These are phyloP conservation scores for Pseudoips prasinana DNA, from an alignment of 2,888 invertebrate genomes.

Conservation along the genomic window DNA sequence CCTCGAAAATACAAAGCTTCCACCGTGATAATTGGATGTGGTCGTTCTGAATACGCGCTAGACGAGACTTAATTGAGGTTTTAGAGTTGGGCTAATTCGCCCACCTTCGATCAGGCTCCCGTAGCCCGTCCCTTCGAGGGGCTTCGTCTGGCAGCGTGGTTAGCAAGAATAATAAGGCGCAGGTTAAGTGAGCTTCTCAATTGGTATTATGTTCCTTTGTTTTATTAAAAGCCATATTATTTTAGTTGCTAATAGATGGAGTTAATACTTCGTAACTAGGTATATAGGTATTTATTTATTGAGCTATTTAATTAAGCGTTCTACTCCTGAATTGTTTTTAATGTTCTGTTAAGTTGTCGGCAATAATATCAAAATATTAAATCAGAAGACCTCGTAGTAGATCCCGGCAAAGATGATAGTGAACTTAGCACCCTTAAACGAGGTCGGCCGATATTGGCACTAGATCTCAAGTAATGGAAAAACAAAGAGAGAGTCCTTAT, in stretches of 20 bases:
- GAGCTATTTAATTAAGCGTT: no score
- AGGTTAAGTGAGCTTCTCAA: constrained; percentile 64
- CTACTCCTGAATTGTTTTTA: no score
- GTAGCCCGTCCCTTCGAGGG: constrained; percentile 47
- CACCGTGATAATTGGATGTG: constrained; percentile 78
- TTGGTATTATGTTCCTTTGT: constrained; percentile 53
- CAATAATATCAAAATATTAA: no score
- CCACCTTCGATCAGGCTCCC: constrained; percentile 72
- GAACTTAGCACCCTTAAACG: no score
- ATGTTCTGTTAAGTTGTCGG: no score
- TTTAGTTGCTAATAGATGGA: constrained; percentile 11
- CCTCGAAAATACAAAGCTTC: constrained; percentile 68
- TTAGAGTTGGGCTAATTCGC: constrained; percentile 80
- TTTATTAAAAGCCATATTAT: constrained; percentile 9
- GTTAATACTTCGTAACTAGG: no score
- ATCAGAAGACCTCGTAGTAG: no score
- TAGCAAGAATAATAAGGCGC: constrained; percentile 57
- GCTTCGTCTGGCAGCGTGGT: constrained; percentile 63
- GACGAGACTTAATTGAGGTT: constrained; percentile 82
- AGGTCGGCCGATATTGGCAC: no score
- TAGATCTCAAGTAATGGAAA: no score
- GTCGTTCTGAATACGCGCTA: constrained; percentile 77
- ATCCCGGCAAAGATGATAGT: no score
- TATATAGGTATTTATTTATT: no score
- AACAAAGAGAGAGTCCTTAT: no score